Conservation (phyloP, 2,797 vertebrate species). For the Pogoniulus pusillus region DNA sequence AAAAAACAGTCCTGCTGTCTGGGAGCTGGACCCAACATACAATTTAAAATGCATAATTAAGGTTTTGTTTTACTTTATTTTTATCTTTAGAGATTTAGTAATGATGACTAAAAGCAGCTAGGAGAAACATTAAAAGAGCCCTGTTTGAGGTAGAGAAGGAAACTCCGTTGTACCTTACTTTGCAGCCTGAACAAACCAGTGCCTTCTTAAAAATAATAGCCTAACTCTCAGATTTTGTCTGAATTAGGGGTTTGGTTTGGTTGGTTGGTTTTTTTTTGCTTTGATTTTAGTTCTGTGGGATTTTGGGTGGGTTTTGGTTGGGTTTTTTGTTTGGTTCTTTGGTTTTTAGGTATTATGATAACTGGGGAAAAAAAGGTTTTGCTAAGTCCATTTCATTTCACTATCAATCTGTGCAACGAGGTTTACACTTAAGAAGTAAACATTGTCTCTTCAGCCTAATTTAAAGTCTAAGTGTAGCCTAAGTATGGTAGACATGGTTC, state of each 20-base stretch:
- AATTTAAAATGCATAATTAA: slow-evolving; percentile 28
- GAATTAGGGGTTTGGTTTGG: background rate
- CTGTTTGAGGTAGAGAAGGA: background rate
- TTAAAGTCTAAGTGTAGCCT: background rate
- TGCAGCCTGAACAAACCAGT: background rate
- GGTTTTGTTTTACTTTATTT: background rate
- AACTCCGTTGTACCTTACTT: background rate
- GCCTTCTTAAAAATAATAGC: background rate
- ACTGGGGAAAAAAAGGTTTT: background rate
- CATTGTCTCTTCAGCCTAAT: background rate
- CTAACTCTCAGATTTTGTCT: background rate
- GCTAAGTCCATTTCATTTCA: background rate
- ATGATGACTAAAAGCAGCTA: background rate
- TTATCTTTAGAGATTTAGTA: background rate
- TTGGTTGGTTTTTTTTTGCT: no score
- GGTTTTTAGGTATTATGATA: background rate
- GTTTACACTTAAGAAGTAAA: background rate
- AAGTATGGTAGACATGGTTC: background rate
- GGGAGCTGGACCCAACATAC: background rate
- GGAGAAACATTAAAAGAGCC: background rate
- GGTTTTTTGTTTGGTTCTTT: background rate
- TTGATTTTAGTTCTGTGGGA: no score
- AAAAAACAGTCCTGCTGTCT: slow-evolving; percentile 14
- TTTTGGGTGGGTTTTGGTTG: no score
- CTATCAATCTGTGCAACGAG: background rate